phyloP scores from a whole-genome alignment of 2,888 invertebrate species.

The Lasiommata megera region DNA sequence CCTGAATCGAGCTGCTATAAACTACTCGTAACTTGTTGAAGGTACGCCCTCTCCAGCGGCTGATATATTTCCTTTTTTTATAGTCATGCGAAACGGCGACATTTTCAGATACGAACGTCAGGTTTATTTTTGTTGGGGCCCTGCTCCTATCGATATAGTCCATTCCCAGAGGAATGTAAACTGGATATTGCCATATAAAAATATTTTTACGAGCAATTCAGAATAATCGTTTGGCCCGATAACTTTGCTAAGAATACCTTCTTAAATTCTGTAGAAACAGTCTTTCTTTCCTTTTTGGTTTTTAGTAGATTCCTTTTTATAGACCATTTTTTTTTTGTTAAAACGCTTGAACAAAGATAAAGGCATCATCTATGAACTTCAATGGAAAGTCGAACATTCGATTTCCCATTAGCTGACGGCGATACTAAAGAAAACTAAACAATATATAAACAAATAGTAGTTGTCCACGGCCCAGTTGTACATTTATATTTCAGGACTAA shows the following conservation, averaged over 20 bases:
- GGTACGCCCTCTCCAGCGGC: not conserved
- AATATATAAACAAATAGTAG: too few species aligned
- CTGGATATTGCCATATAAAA: not conserved
- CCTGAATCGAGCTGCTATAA: not conserved
- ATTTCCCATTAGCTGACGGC: too few species aligned
- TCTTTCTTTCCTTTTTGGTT: too few species aligned
- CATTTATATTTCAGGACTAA: too few species aligned
- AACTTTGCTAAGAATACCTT: not conserved
- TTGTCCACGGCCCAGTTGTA: too few species aligned
- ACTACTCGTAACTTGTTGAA: not conserved
- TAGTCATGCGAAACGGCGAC: not conserved
- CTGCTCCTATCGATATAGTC: not conserved
- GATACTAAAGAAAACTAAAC: too few species aligned
- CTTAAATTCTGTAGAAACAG: not conserved
- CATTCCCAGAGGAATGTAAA: not conserved
- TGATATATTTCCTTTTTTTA: not conserved
- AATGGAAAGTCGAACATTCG: too few species aligned
- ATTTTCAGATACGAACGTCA: not conserved
- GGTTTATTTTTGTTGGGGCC: not conserved
- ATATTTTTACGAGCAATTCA: not conserved
- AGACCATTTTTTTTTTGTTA: too few species aligned
- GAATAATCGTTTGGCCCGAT: not conserved
- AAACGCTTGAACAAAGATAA: too few species aligned
- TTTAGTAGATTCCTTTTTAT: too few species aligned
- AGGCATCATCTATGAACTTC: too few species aligned